Percentiles rank a stretch among this genome's conserved stretches.
Conservation (phyloP, 2,888 invertebrate species). For the Rhyacophila evoluta region DNA sequence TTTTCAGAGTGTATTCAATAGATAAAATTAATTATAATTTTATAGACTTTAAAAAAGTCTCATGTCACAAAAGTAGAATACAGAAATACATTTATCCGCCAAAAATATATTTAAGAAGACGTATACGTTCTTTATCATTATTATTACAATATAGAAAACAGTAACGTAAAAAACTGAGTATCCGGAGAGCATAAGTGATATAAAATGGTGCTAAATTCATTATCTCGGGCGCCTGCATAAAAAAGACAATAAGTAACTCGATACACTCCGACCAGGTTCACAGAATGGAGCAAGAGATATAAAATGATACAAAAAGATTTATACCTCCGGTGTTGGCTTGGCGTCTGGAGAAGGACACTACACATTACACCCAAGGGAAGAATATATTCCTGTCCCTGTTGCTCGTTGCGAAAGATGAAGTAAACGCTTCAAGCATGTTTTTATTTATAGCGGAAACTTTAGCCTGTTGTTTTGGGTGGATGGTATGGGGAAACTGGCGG, state of each 20-base stretch:
- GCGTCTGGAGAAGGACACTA: constrained; percentile 1
- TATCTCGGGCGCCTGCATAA: constrained; percentile 17
- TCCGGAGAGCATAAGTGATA: background rate
- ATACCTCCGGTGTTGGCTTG: background rate
- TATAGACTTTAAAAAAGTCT: no score
- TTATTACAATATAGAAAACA: background rate
- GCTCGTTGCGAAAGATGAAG: background rate
- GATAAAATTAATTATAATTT: no score
- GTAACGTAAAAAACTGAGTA: background rate
- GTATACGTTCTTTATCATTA: no score
- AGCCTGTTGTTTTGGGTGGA: background rate
- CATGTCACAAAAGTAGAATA: no score
- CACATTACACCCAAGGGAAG: constrained; percentile 1
- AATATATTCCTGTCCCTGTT: constrained; percentile 15
- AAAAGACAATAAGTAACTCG: background rate
- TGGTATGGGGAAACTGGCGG: background rate
- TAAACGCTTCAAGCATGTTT: background rate
- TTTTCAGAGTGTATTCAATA: no score
- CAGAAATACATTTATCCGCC: no score
- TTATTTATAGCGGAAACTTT: constrained; percentile 3
- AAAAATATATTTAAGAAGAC: no score
- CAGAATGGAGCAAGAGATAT: background rate
- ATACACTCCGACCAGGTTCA: background rate
- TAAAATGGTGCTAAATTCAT: background rate
- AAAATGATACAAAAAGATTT: constrained; percentile 24